phyloP scores from a whole-genome alignment of 2,888 invertebrate genomes.

The Athalia circularis region DNA sequence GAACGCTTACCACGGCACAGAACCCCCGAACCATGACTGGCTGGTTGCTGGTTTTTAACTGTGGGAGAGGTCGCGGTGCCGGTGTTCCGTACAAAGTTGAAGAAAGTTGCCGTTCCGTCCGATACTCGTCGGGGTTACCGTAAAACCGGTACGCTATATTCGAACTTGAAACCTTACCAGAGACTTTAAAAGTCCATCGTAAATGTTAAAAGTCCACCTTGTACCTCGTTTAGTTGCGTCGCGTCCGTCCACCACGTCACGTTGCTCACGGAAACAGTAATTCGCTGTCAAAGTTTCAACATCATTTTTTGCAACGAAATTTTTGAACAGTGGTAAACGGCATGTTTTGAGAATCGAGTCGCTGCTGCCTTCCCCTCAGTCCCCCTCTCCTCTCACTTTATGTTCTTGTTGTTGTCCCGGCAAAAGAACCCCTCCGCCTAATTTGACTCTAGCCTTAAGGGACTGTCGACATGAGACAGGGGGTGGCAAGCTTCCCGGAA shows the following conservation, averaged over 20 bases:
- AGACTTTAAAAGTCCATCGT: slow-evolving; percentile 56
- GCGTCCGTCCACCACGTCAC: too few relatives aligned
- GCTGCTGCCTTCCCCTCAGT: too few relatives aligned
- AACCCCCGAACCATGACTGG: not conserved
- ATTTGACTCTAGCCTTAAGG: slow-evolving; percentile 28
- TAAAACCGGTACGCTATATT: slow-evolving; percentile 64
- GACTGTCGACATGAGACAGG: slow-evolving; percentile 30
- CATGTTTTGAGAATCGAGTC: too few relatives aligned
- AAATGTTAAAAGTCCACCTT: not conserved
- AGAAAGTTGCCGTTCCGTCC: slow-evolving; percentile 36
- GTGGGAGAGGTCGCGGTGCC: not conserved
- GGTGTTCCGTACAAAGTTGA: slow-evolving; percentile 2
- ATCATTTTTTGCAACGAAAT: not conserved
- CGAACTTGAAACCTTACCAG: slow-evolving; percentile 53
- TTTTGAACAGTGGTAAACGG: too few relatives aligned
- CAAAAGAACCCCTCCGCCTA: not conserved
- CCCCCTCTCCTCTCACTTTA: not conserved
- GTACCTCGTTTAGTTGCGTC: not conserved
- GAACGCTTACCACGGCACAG: too few relatives aligned
- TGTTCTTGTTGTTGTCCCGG: slow-evolving; percentile 13
- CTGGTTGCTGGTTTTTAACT: not conserved
- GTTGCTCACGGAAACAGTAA: not conserved
- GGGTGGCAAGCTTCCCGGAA: not conserved
- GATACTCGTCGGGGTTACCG: slow-evolving; percentile 57
- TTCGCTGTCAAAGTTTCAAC: not conserved